Base-by-base conservation (phyloP, 2,797 vertebrate genomes). In the Fistularia tabacaria region DNA sequence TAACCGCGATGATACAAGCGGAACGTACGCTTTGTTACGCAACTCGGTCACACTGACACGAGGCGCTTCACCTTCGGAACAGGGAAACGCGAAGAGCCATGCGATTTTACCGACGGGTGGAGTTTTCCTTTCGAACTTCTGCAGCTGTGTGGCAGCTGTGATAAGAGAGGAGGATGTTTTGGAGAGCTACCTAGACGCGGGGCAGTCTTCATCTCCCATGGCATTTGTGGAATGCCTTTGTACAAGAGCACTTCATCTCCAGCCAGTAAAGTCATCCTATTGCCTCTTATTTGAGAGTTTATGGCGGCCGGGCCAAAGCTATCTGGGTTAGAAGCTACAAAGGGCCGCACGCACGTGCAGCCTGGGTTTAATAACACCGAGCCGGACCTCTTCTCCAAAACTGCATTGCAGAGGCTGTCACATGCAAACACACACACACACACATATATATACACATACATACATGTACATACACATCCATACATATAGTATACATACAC, bases 161-260 rank as follows among this genome's bases (percentile, higher is more conserved):
- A 80, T 72, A 69, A 71, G 46, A 52, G 46, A 59, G 36, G 57
- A 64, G 53, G 69, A 72, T 73, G 64, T 77, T 73, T 73, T 38
- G 49, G 63, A 68, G 70, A 68, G 69, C 77, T 83, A 86, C 81
- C 84, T 85, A 74, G 74, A 76, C 53, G 41, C 61, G 65, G 62
- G 64, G 64, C 71, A 71, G 61, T 60, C 71, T 79, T 61, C 58
- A 69, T 72, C 73, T 77, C 47, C 49, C 10, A 46, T 81, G 72
- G 73, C 81, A 83, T 83, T 77, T 76, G 54, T 71, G 77, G 79
- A 85, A 86, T 87, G 66, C 69, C 79, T 86, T 86, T 87, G 81
- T 81, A 77, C 76, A 76, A 15, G 62, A 69, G 57, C 63, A 59
- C 60, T 83, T 85, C 70, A 78, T 81, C 76, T 73, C 54, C 41